Evolutionary conservation across 2,888 invertebrate genomes (phyloP).

Genomic region (Quadriops clusia): DNA sequence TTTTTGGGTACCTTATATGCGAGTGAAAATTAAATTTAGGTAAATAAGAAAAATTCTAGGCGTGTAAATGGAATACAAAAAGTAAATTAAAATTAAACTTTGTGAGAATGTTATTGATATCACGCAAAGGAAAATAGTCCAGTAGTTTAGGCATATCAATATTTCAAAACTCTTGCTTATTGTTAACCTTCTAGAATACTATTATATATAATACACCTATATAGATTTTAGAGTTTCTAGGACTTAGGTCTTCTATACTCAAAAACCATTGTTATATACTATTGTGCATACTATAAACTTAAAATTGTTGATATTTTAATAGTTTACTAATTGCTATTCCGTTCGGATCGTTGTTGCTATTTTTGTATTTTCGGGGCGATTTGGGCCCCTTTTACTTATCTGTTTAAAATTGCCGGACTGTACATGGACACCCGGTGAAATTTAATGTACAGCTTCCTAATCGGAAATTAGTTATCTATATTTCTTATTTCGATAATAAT

Average conservation of each 20-base stretch:
- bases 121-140: slow-evolving; percentile 26
- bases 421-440: too few relatives aligned
- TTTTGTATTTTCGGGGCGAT: too few relatives aligned
- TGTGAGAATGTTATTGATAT: slow-evolving; percentile 6
- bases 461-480: too few relatives aligned
- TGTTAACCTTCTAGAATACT: slow-evolving; percentile 25
- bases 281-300: slow-evolving; percentile 13
- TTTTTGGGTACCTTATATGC: too few relatives aligned
- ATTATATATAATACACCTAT: slow-evolving; percentile 23
- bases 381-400: too few relatives aligned
- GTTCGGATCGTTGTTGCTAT: too few relatives aligned
- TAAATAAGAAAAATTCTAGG: neutral
- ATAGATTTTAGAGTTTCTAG: slow-evolving; percentile 19
- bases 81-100: slow-evolving; percentile 3
- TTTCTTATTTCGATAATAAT: too few relatives aligned
- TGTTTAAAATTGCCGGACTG: too few relatives aligned
- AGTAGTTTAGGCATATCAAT: slow-evolving; percentile 33
- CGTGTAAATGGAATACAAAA: slow-evolving; percentile 1
- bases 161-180: slow-evolving; percentile 26
- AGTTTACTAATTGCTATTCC: slow-evolving; percentile 5
- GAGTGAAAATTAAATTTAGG: too few relatives aligned
- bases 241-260: slow-evolving; percentile 21
- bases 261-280: slow-evolving; percentile 24
- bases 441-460: too few relatives aligned
- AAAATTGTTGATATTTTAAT: slow-evolving; percentile 23